Percentiles rank a stretch among this genome's conserved stretches.
These are phyloP conservation scores for Mastomys coucha DNA, from an alignment of 2,113 vertebrate species.

Conservation along the genomic window DNA sequence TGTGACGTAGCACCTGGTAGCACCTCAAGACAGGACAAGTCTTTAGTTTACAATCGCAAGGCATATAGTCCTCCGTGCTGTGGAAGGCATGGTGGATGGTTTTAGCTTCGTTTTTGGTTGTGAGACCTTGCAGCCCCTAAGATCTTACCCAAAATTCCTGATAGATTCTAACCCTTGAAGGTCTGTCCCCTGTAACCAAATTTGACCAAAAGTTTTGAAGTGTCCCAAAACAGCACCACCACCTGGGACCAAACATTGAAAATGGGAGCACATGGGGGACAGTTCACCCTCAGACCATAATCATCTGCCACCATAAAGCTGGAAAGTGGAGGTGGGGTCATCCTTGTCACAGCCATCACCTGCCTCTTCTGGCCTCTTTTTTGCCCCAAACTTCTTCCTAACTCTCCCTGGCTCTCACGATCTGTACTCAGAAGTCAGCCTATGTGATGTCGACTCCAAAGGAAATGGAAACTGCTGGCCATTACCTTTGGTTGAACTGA, in stretches of 20 bases:
- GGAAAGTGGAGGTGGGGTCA: not conserved
- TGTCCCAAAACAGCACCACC: not conserved
- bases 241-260: not conserved
- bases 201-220: not conserved
- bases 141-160: not conserved
- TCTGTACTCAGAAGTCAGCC: conserved; percentile 60
- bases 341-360: not conserved
- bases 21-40: not conserved
- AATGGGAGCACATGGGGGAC: not conserved
- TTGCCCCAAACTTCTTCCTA: conserved; percentile 53
- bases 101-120: not conserved
- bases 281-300: not conserved
- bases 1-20: not conserved
- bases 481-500: not conserved
- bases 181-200: not conserved
- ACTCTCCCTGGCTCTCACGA: conserved; percentile 43
- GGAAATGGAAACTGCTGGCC: not conserved
- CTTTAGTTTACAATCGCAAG: not conserved
- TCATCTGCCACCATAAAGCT: conserved; percentile 48
- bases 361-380: conserved; percentile 44
- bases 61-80: no score
- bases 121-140: not conserved
- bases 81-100: not conserved
- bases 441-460: conserved; percentile 37
- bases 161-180: not conserved